Evolutionary conservation across 2,888 invertebrate genomes (phyloP).

Genomic region (Drosophila pseudotakahashii): DNA sequence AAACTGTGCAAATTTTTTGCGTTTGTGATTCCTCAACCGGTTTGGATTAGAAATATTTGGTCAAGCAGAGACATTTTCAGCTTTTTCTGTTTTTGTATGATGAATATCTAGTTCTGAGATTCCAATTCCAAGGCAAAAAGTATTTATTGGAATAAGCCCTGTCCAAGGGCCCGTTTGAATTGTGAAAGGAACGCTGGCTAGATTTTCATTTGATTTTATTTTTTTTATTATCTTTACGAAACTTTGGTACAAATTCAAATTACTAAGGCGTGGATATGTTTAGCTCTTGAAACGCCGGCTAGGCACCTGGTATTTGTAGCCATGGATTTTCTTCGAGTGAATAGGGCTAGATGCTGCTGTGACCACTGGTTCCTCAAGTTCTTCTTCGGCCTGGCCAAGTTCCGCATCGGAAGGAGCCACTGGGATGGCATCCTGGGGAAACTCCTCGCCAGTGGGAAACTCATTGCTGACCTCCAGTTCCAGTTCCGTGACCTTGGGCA

Average conservation of each 20-base stretch:
- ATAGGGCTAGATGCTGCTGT: neutral
- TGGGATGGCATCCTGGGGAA: conserved; percentile 69
- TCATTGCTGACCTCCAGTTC: conserved; percentile 73
- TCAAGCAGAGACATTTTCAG: conserved; percentile 10
- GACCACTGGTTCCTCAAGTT: conserved; percentile 22
- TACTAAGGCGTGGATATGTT: conserved; percentile 8
- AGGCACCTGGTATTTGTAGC: conserved; percentile 67
- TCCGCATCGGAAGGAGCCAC: conserved; percentile 73
- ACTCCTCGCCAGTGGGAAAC: conserved; percentile 71
- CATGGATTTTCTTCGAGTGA: conserved; percentile 39
- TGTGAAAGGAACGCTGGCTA: conserved; percentile 55
- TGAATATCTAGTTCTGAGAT: conserved; percentile 52
- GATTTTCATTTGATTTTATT: conserved; percentile 27
- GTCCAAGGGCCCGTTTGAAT: conserved; percentile 31
- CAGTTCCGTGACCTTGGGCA: conserved; percentile 63
- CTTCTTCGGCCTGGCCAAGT: conserved; percentile 54
- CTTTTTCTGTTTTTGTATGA: conserved; percentile 1
- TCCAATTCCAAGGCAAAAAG: conserved; percentile 51
- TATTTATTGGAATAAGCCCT: conserved; percentile 43
- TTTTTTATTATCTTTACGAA: conserved; percentile 45
- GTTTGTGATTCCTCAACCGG: conserved; percentile 17
- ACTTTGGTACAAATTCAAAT: conserved; percentile 60
- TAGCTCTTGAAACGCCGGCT: conserved; percentile 61
- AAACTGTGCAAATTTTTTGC: conserved; percentile 19
- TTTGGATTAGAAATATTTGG: conserved; percentile 10